Evolutionary conservation across 2,797 vertebrate species (phyloP).

Genomic region (Danio aesculapii): DNA sequence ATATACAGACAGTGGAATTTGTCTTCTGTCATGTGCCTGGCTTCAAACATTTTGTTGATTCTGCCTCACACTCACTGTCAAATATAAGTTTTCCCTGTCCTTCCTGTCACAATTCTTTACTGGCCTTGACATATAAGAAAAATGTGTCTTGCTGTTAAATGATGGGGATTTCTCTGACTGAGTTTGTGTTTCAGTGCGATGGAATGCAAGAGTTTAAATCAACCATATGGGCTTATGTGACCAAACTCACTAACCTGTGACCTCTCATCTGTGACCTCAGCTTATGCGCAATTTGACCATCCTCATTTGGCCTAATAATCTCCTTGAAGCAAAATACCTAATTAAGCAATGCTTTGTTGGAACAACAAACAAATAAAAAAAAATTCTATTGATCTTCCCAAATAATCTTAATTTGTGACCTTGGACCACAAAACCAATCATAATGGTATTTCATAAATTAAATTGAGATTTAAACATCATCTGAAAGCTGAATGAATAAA

Average conservation of each 20-base stretch:
- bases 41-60: neutral
- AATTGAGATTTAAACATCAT: too few relatives aligned
- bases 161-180: constrained; percentile 6
- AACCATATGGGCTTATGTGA: constrained; percentile 42
- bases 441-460: too few relatives aligned
- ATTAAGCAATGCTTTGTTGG: neutral
- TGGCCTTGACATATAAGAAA: neutral
- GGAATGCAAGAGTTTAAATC: constrained; percentile 53
- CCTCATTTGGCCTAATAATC: constrained; percentile 28
- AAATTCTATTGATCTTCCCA: too few relatives aligned
- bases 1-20: neutral
- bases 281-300: constrained; percentile 49
- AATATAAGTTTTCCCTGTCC: constrained; percentile 6
- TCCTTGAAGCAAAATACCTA: neutral
- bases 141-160: neutral
- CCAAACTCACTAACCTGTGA: constrained; percentile 56
- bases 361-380: neutral
- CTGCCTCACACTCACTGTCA: neutral
- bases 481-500: too few relatives aligned
- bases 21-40: neutral
- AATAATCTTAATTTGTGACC: too few relatives aligned
- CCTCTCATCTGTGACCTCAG: constrained; percentile 59
- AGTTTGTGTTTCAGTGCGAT: constrained; percentile 49
- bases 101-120: constrained; percentile 22
- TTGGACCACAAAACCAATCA: too few relatives aligned